A percentile compares a stretch with the other conserved stretches of the same genome.
Conservation (phyloP, 2,797 vertebrate species). For the Pangasius larnaudii region DNA sequence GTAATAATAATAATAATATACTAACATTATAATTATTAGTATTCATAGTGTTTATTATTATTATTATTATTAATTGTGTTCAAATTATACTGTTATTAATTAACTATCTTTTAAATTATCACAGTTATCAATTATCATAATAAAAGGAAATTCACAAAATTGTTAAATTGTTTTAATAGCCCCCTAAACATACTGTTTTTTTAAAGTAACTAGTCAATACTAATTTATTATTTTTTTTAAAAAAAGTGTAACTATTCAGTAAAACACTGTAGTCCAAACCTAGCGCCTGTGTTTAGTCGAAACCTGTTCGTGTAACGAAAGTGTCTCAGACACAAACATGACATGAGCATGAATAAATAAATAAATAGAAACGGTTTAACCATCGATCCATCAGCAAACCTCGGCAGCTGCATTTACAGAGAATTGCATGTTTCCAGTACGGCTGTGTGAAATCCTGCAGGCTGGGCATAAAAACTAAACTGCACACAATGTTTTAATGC, state of each 20-base stretch:
- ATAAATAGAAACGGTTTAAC: constrained; percentile 1
- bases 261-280: not conserved
- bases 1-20: not conserved
- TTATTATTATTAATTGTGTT: not conserved
- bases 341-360: not conserved
- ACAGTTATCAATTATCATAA: not conserved
- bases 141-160: not conserved
- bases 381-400: constrained; percentile 2
- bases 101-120: not conserved
- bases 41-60: not conserved
- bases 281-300: not conserved
- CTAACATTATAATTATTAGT: not conserved
- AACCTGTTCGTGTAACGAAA: not conserved
- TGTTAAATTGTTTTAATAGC: not conserved
- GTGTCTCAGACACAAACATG: not conserved
- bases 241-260: not conserved
- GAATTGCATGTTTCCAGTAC: not conserved
- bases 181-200: not conserved
- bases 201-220: not conserved
- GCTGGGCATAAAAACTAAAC: not conserved
- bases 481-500: not conserved
- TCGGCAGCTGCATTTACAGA: constrained; percentile 32
- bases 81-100: not conserved
- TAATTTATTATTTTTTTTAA: not conserved
- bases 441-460: constrained; percentile 4